Evolutionary conservation across 2,113 vertebrate species (phyloP).

Genomic region (Pelodiscus sinensis): DNA sequence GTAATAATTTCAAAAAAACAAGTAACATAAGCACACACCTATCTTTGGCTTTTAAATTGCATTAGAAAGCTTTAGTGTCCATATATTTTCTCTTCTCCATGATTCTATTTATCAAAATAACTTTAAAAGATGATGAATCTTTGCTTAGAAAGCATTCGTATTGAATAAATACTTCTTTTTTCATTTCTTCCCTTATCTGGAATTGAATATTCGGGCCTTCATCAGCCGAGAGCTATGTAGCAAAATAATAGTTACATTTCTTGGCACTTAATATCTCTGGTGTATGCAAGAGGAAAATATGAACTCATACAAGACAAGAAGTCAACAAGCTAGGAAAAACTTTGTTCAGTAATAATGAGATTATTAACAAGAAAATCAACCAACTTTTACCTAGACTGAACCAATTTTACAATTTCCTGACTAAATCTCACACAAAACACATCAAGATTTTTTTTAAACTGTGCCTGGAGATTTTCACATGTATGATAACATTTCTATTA

Average conservation of each 20-base stretch:
- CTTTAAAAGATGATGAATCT: background rate
- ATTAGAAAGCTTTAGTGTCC: background rate
- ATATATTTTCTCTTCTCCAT: background rate
- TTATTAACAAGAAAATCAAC: background rate
- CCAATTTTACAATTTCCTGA: slow-evolving; percentile 30
- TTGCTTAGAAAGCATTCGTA: background rate
- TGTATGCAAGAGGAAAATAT: background rate
- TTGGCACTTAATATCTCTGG: background rate
- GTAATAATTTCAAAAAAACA: background rate
- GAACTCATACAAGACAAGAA: background rate
- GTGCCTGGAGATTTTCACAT: slow-evolving; percentile 42
- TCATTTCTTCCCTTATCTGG: background rate
- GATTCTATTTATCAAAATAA: background rate
- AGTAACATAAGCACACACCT: background rate
- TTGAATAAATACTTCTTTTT: background rate
- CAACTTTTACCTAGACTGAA: background rate
- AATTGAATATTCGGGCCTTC: background rate
- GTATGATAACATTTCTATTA: slow-evolving; percentile 55
- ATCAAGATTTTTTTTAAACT: background rate
- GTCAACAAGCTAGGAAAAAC: background rate
- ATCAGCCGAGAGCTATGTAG: fast-evolving
- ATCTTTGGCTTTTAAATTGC: background rate
- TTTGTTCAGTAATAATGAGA: background rate
- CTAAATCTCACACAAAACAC: background rate
- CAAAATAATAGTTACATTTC: fast-evolving